Percentiles rank a stretch among this genome's conserved stretches.
Evolutionary conservation across 1,140 invertebrate species (phyloP).

Genomic region (Drosophila carrolli): DNA sequence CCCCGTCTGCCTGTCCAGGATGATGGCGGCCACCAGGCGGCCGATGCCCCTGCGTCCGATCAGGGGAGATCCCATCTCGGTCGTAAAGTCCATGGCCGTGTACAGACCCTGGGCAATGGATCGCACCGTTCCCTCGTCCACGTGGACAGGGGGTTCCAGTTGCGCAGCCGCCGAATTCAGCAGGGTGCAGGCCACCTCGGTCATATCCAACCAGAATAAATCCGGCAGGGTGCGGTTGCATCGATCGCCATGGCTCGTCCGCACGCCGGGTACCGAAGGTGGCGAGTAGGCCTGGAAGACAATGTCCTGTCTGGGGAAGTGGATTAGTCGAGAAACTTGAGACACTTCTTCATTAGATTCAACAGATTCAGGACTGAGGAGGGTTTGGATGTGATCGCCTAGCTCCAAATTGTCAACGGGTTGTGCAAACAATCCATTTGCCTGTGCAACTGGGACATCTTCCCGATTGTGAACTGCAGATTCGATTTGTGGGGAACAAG

Average conservation of each 20-base stretch:
- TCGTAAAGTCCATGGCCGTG: background rate
- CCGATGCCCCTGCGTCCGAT: background rate
- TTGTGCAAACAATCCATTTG: background rate
- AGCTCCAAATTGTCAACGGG: background rate
- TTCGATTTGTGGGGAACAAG: background rate
- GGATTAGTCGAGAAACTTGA: background rate
- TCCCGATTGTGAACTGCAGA: background rate
- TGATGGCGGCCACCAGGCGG: constrained; percentile 6
- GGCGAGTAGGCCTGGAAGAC: constrained; percentile 2
- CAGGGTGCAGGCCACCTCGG: constrained; percentile 1
- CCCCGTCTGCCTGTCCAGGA: constrained; percentile 10
- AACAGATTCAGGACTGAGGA: background rate
- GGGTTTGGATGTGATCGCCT: background rate
- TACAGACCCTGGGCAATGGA: constrained; percentile 8
- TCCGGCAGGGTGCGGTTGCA: background rate
- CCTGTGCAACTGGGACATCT: background rate
- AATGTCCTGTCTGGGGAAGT: background rate
- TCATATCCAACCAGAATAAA: background rate
- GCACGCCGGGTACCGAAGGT: background rate
- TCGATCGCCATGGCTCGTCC: background rate
- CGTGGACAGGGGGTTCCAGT: background rate
- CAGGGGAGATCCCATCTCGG: background rate
- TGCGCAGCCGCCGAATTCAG: constrained; percentile 5
- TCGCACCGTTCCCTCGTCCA: background rate
- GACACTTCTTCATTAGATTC: background rate